phyloP scores from a whole-genome alignment of 1,140 invertebrate species.

The Drosophila trapezifrons region DNA sequence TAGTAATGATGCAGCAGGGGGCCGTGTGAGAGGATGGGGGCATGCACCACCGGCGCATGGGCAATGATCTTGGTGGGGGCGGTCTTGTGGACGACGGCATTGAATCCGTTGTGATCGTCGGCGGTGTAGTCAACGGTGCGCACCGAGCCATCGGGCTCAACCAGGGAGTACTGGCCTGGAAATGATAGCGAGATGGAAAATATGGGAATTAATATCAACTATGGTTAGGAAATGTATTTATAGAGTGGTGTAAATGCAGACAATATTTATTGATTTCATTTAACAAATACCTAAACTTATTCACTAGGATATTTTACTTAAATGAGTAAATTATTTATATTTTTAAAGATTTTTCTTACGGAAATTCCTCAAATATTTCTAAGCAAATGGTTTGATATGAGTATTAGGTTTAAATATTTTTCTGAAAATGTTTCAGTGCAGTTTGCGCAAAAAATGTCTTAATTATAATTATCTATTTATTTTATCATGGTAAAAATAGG shows the following conservation, averaged over 20 bases:
- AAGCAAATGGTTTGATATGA: background rate
- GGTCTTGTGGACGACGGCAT: slow-evolving; percentile 85
- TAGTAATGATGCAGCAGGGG: slow-evolving; percentile 77
- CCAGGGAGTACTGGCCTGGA: slow-evolving; percentile 85
- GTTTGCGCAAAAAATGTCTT: background rate
- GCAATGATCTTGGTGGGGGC: slow-evolving; percentile 81
- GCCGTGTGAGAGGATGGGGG: slow-evolving; percentile 68
- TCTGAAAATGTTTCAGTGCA: too few relatives aligned
- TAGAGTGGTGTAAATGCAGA: too few relatives aligned
- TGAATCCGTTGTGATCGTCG: slow-evolving; percentile 88
- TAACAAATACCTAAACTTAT: too few relatives aligned
- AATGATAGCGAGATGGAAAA: too few relatives aligned
- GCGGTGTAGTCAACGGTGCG: slow-evolving; percentile 89
- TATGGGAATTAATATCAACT: too few relatives aligned
- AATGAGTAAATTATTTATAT: too few relatives aligned
- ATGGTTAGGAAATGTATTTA: background rate
- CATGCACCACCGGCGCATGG: slow-evolving; percentile 74
- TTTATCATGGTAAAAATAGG: too few relatives aligned
- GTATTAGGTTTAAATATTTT: too few relatives aligned
- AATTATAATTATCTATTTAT: slow-evolving; percentile 1
- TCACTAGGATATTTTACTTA: too few relatives aligned
- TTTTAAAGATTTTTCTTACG: background rate
- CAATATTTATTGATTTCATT: too few relatives aligned
- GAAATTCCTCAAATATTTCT: background rate
- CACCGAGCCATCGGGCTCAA: slow-evolving; percentile 86